phyloP scores from a whole-genome alignment of 2,888 invertebrate species.

The Formica aserva region DNA sequence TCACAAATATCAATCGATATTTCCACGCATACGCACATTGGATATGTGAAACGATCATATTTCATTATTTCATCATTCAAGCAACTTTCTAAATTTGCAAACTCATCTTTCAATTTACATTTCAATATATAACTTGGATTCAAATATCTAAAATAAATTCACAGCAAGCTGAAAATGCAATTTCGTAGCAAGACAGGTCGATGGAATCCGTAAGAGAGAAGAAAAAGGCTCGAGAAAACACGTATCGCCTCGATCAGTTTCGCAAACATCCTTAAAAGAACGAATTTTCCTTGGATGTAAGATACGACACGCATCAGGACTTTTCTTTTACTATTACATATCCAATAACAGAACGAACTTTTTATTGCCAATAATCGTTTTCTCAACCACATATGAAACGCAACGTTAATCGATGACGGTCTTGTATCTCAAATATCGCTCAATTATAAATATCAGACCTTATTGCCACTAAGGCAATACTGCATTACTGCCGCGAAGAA shows the following conservation, averaged over 20 bases:
- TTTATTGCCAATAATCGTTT: conserved; percentile 27
- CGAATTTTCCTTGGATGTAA: neutral
- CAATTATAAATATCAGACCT: conserved; percentile 36
- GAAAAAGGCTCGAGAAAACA: neutral
- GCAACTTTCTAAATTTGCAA: neutral
- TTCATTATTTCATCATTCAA: neutral
- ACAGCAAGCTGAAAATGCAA: neutral
- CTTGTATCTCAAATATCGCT: neutral
- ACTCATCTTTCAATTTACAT: neutral
- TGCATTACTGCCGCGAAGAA: conserved; percentile 8
- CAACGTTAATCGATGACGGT: neutral
- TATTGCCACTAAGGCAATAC: neutral
- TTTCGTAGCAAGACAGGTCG: neutral
- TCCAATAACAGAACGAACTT: conserved; percentile 15
- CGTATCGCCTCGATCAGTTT: neutral
- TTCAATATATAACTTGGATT: neutral
- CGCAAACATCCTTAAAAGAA: neutral
- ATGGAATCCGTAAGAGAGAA: neutral
- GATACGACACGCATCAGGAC: neutral
- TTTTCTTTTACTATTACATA: conserved; percentile 8
- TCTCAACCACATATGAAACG: neutral
- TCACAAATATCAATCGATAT: neutral
- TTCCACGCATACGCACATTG: neutral
- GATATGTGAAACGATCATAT: neutral
- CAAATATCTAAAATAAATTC: neutral